Percentiles rank a stretch among this genome's conserved stretches.
phyloP scores from a whole-genome alignment of 2,797 vertebrate species.

The Lacerta bilineata region DNA sequence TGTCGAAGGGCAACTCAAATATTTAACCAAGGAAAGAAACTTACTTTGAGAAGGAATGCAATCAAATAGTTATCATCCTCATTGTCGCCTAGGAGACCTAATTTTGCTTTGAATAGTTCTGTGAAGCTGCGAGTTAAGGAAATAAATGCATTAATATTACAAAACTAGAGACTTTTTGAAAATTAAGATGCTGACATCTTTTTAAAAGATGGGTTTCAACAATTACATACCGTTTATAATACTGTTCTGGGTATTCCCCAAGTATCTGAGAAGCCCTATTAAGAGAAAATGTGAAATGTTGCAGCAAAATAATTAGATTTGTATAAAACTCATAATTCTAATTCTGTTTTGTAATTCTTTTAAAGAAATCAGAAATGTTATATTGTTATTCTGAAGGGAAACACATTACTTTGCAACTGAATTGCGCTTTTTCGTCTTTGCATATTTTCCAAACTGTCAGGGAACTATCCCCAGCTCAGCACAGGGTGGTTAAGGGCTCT shows the following conservation, averaged over 20 bases:
- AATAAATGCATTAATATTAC: conserved; percentile 49
- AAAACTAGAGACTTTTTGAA: conserved; percentile 32
- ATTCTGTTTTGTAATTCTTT: not conserved
- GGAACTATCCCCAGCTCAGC: too few species aligned
- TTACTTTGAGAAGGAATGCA: conserved; percentile 83
- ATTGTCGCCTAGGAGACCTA: conserved; percentile 82
- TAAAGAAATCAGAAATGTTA: not conserved
- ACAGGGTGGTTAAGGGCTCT: too few species aligned
- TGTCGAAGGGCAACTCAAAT: conserved; percentile 39
- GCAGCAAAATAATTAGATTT: not conserved
- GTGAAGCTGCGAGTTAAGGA: conserved; percentile 79
- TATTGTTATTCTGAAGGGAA: not conserved
- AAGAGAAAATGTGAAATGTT: conserved; percentile 46
- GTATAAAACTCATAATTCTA: not conserved
- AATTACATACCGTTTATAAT: conserved; percentile 79
- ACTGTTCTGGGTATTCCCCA: conserved; percentile 75
- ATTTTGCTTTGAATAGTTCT: conserved; percentile 84
- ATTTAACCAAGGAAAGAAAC: conserved; percentile 55
- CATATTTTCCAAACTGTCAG: not conserved
- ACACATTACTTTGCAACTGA: not conserved
- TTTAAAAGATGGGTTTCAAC: conserved; percentile 34
- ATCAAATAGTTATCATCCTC: conserved; percentile 80
- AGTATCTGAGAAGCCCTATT: conserved; percentile 80
- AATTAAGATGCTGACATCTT: not conserved
- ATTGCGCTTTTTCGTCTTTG: not conserved